Conservation (phyloP, 1,140 invertebrate species). For the Drosophila dunni region DNA sequence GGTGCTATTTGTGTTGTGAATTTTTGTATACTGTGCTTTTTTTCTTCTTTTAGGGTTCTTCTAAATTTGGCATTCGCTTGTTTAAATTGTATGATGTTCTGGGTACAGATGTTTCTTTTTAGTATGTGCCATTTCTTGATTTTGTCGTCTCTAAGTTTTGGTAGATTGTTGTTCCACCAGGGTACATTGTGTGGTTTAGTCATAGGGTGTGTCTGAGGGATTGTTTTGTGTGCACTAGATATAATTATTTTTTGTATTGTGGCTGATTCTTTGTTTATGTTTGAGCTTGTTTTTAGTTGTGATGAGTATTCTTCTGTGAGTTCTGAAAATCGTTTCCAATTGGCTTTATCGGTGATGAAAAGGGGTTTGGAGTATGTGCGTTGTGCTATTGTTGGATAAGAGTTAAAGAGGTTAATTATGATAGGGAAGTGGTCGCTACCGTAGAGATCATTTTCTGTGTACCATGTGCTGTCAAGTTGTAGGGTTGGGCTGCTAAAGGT, state of each 20-base stretch:
- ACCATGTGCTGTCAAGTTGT: constrained; percentile 35
- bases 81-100: constrained; percentile 14
- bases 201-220: constrained; percentile 11
- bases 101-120: background rate
- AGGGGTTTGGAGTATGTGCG: constrained; percentile 2
- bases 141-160: background rate
- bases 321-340: constrained; percentile 15
- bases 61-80: constrained; percentile 22
- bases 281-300: constrained; percentile 13
- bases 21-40: constrained; percentile 9
- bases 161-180: background rate
- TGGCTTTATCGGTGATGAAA: constrained; percentile 30
- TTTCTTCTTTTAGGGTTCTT: constrained; percentile 18
- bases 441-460: constrained; percentile 28
- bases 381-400: constrained; percentile 3
- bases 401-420: constrained; percentile 29
- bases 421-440: constrained; percentile 26
- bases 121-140: background rate
- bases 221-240: constrained; percentile 11
- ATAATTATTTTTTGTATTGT: constrained; percentile 27
- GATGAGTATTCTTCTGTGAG: background rate
- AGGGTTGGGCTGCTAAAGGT: constrained; percentile 30
- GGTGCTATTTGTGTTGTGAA: background rate
- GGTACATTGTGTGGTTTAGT: background rate
- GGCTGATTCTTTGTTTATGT: constrained; percentile 31